Base-by-base conservation (phyloP, 2,113 vertebrate genomes). In the Crypturellus undulatus region DNA sequence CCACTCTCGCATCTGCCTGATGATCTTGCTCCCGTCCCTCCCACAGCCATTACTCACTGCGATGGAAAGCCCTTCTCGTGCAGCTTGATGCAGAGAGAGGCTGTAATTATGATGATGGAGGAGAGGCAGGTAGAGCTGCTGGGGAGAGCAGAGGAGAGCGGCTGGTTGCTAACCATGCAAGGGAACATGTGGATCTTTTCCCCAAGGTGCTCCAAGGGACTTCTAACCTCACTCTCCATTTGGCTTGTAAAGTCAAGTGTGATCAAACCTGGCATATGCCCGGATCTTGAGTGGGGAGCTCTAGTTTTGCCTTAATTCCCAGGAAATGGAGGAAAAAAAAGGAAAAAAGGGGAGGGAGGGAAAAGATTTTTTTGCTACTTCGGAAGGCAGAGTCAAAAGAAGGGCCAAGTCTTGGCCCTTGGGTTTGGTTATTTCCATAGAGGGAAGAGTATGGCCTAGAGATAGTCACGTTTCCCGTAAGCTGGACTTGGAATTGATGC, bases 111-210 rank as follows among this genome's bases (percentile, higher is more conserved):
- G 20, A n/a, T 40, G 93, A 30, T 81, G 87, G 84, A 93, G 54
- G 17, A 91, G 86, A 84, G 59, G 70, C 73, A 87, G 88, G 82
- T 82, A 52, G 51, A 73, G 89, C 71, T 77, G 81, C 75, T 28
- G 4, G 25, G 73, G n/a, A 40, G 10, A 75, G 20, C 0, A 0
- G 80, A 81, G 56, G 12, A 91, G 56, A 92, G 86, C 73, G 82
- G 86, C 78, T 91, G 75, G 63, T 63, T n/a, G 5, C 0, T 0
- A 17, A 71, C 78, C 0, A 0, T 25, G 54, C 77, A 80, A 78
- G 87, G 90, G 60, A 51, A 73, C 0, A 0, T 30, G 64, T 22
- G 67, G 62, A 51, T 32, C 52, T 96, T 81, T 56, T 42, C 69
- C 22, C 9, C 3, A 40, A 76, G 65, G 43, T 71, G 38, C 79